These are phyloP conservation scores for Lobophora halterata DNA, from an alignment of 2,888 invertebrate genomes.

Conservation along the genomic window DNA sequence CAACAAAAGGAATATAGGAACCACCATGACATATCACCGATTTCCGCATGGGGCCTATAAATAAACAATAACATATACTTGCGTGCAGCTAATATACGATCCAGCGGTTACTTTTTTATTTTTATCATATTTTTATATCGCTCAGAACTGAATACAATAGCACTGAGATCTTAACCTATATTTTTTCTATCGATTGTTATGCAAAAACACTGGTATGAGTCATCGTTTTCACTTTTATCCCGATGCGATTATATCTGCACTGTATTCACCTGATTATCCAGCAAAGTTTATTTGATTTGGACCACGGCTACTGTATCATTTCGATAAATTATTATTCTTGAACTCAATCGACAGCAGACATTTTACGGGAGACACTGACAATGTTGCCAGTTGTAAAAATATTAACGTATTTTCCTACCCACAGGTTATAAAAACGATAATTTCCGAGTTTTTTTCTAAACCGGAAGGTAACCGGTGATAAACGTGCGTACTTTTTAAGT, in stretches of 20 bases:
- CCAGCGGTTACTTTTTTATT: slow-evolving; percentile 53
- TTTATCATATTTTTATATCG: slow-evolving; percentile 60
- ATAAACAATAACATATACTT: slow-evolving; percentile 71
- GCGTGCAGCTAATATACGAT: slow-evolving; percentile 52
- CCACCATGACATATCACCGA: slow-evolving; percentile 71
- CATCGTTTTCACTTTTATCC: slow-evolving; percentile 50
- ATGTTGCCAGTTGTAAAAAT: slow-evolving; percentile 40
- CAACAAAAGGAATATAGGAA: slow-evolving; percentile 63
- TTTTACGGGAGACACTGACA: slow-evolving; percentile 59
- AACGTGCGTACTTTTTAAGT: too few species aligned
- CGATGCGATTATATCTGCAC: slow-evolving; percentile 40
- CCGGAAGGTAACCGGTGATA: neutral
- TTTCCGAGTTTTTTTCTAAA: slow-evolving; percentile 14
- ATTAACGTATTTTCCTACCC: neutral
- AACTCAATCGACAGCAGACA: slow-evolving; percentile 71
- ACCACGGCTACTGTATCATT: slow-evolving; percentile 55
- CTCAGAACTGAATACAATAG: slow-evolving; percentile 64
- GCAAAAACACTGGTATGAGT: slow-evolving; percentile 73
- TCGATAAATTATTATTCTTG: slow-evolving; percentile 61
- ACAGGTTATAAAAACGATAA: slow-evolving; percentile 15
- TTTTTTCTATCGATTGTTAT: slow-evolving; percentile 79
- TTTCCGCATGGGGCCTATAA: slow-evolving; percentile 72
- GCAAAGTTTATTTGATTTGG: slow-evolving; percentile 49
- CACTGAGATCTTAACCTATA: slow-evolving; percentile 77
- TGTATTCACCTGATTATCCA: slow-evolving; percentile 65